phyloP scores from a whole-genome alignment of 2,888 invertebrate species.

The Acanthacorydalis orientalis region DNA sequence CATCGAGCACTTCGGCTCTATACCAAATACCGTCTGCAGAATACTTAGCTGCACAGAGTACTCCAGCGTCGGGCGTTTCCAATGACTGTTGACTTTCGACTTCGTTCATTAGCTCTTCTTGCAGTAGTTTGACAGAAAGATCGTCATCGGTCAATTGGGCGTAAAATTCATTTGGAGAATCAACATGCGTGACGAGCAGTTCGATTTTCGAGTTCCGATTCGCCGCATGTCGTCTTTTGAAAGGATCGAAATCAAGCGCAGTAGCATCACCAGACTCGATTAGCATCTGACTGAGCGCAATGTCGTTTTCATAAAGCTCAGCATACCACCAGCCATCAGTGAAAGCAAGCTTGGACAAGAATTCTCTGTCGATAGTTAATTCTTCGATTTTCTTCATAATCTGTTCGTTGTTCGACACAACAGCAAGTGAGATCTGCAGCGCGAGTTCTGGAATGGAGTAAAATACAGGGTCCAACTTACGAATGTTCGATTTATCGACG shows the following conservation, averaged over 20 bases:
- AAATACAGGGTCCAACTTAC: conserved; percentile 18
- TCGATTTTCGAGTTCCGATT: conserved; percentile 16
- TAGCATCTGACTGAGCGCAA: conserved; percentile 33
- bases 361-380: conserved; percentile 30
- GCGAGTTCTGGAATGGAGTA: conserved; percentile 18
- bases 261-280: conserved; percentile 22
- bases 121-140: conserved; percentile 38
- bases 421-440: conserved; percentile 18
- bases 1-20: conserved; percentile 72
- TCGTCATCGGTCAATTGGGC: conserved; percentile 44
- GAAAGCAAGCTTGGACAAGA: conserved; percentile 32
- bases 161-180: conserved; percentile 61
- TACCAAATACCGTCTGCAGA: conserved; percentile 81
- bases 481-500: conserved; percentile 23
- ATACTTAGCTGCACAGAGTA: conserved; percentile 61
- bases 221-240: conserved; percentile 7
- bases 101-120: conserved; percentile 43
- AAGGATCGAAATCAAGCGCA: conserved; percentile 6
- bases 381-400: conserved; percentile 13
- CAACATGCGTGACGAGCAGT: conserved; percentile 50
- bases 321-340: conserved; percentile 35
- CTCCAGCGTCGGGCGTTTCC: conserved; percentile 39
- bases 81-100: conserved; percentile 33
- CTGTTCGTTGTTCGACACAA: conserved; percentile 10
- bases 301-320: conserved; percentile 31